These are phyloP conservation scores for Spodoptera picta DNA, from an alignment of 2,888 invertebrate species.

Conservation along the genomic window DNA sequence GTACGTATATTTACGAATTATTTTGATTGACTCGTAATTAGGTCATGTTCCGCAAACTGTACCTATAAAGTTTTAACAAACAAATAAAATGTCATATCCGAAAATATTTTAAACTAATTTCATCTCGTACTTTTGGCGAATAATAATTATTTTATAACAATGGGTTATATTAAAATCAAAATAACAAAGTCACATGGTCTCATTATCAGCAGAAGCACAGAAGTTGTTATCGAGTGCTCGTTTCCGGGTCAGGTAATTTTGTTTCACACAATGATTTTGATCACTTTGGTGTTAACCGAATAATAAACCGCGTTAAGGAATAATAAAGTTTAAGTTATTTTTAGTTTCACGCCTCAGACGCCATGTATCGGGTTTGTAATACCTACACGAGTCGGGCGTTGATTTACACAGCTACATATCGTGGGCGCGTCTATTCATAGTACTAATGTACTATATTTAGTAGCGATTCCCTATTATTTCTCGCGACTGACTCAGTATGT, in stretches of 20 bases:
- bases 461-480: conserved; percentile 86
- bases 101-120: no score
- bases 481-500: conserved; percentile 78
- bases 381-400: conserved; percentile 86
- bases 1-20: conserved; percentile 6
- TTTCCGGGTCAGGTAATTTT: conserved; percentile 71
- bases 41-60: no score
- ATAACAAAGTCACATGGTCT: conserved; percentile 39
- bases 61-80: background rate
- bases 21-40: conserved; percentile 9
- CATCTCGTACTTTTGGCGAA: no score
- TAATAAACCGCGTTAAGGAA: conserved; percentile 55
- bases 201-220: conserved; percentile 61
- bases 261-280: conserved; percentile 66
- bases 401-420: conserved; percentile 83
- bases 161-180: conserved; percentile 14
- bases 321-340: conserved; percentile 64
- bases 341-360: conserved; percentile 68
- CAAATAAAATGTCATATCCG: no score
- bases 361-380: conserved; percentile 80
- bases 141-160: conserved; percentile 10
- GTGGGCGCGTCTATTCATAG: conserved; percentile 87
- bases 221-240: conserved; percentile 63
- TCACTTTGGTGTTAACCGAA: conserved; percentile 58
- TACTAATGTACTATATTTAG: conserved; percentile 87